Base-by-base conservation (phyloP, 2,113 vertebrate genomes). In the Equus przewalskii region DNA sequence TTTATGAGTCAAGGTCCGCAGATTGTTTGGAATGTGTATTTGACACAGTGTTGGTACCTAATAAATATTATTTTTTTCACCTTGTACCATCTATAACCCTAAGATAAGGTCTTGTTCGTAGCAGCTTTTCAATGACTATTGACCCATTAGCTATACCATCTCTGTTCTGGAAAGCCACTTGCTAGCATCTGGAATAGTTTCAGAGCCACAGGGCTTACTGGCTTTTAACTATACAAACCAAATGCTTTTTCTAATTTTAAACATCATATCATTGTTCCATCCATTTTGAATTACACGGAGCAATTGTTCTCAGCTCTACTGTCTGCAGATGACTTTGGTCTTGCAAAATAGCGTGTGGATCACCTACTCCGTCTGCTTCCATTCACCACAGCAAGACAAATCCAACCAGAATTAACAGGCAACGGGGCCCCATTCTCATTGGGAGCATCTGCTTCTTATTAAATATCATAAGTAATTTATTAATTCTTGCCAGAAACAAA, bases 401-500 rank as follows among this genome's bases (percentile, higher is more conserved):
- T 86, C 72, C 84, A 96, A 96, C 96, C 97, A 97, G 96, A 98
- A 96, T 98, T 98, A 98, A 98, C 96, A 84, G 96, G 95, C 92
- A 98, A 83, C 70, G 11, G 36, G 87, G 75, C 80, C 72, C n/a
- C 72, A 54, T 96, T 84, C 84, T 97, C 84, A 82, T 78, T 96
- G 94, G 21, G 36, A 95, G 33, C 90, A 95, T 91, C 86, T 97
- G 97, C 60, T 96, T 96, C 88, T 96, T 94, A 94, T 97, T 97
- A 97, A 97, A 96, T 79, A 97, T 92, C 87, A 95, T 95, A 97
- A 97, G 97, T 83, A 97, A 97, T 92, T 96, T 96, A 97, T 97
- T 98, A 98, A 97, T 97, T 96, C 95, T 97, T 92, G 54, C 93
- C 65, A 97, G 93, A 95, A 97, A 96, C 86, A 96, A 98, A 97